These are phyloP conservation scores for Archips crataeganus DNA, from an alignment of 2,888 invertebrate species.

Conservation along the genomic window DNA sequence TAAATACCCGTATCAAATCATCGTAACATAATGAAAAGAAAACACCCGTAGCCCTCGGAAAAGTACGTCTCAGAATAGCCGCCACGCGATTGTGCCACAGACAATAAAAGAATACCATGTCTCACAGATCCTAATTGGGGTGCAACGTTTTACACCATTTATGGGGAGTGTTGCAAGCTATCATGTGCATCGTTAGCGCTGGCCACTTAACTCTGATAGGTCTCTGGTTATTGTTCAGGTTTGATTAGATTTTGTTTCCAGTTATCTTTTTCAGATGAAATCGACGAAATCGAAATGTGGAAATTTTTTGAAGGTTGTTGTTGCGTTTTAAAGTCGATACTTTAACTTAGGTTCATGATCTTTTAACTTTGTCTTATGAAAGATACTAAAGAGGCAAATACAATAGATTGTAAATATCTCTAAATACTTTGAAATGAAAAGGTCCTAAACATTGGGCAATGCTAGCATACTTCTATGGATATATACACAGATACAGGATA, in stretches of 20 bases:
- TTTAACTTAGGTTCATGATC: neutral
- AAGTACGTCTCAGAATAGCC: constrained; percentile 22
- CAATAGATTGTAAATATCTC: neutral
- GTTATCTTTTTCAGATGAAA: constrained; percentile 35
- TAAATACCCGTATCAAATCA: constrained; percentile 1
- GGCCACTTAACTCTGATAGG: constrained; percentile 32
- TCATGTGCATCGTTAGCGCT: constrained; percentile 32
- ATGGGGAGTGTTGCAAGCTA: constrained; percentile 38
- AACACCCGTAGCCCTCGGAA: constrained; percentile 4
- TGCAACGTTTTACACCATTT: constrained; percentile 38
- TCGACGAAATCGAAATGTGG: constrained; percentile 9
- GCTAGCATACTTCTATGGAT: neutral
- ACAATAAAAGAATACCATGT: constrained; percentile 41
- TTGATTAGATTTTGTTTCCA: constrained; percentile 33
- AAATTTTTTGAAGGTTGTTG: neutral
- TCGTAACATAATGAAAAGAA: neutral
- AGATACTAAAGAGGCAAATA: neutral
- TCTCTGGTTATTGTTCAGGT: constrained; percentile 34
- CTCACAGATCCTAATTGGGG: constrained; percentile 40
- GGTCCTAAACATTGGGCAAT: neutral
- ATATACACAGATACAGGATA: too few relatives aligned
- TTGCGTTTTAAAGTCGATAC: neutral
- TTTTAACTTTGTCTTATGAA: neutral
- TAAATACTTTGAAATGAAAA: neutral
- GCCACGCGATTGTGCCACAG: constrained; percentile 30